Conservation (phyloP, 2,113 vertebrate genomes). For the Neomonachus schauinslandi region DNA sequence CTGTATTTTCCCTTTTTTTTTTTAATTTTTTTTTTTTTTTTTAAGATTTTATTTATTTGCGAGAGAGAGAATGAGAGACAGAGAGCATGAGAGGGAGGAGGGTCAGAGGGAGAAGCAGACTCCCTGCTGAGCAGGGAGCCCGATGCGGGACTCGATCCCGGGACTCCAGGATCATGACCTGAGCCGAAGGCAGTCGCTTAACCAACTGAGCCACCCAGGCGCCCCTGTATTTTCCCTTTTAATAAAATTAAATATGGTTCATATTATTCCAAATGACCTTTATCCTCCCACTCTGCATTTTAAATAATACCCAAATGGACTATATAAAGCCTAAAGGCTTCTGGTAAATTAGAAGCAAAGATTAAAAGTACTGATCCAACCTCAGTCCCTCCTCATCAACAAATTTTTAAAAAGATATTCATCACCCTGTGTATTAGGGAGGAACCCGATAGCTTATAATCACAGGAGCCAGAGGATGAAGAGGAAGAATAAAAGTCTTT, state of each 20-base stretch:
- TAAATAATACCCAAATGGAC: not conserved
- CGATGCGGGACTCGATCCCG: too few species aligned
- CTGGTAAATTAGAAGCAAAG: not conserved
- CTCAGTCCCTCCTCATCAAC: not conserved
- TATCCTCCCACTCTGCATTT: not conserved
- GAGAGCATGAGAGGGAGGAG: too few species aligned
- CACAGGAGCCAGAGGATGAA: not conserved
- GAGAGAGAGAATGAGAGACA: too few species aligned
- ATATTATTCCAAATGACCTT: not conserved
- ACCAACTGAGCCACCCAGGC: too few species aligned
- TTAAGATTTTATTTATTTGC: too few species aligned
- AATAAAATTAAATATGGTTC: conserved; percentile 17
- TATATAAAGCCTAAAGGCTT: not conserved
- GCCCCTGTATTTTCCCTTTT: not conserved
- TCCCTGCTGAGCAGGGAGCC: too few species aligned
- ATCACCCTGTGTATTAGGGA: not conserved
- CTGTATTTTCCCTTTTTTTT: not conserved
- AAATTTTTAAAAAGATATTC: not conserved
- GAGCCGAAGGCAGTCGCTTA: too few species aligned
- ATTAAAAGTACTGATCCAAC: not conserved
- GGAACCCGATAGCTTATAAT: not conserved
- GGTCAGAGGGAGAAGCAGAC: too few species aligned
- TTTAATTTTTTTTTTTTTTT: too few species aligned
- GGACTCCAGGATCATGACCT: too few species aligned
- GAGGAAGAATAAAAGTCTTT: not conserved